Evolutionary conservation across 2,113 vertebrate species (phyloP).

Genomic region (Anolis sagrei): DNA sequence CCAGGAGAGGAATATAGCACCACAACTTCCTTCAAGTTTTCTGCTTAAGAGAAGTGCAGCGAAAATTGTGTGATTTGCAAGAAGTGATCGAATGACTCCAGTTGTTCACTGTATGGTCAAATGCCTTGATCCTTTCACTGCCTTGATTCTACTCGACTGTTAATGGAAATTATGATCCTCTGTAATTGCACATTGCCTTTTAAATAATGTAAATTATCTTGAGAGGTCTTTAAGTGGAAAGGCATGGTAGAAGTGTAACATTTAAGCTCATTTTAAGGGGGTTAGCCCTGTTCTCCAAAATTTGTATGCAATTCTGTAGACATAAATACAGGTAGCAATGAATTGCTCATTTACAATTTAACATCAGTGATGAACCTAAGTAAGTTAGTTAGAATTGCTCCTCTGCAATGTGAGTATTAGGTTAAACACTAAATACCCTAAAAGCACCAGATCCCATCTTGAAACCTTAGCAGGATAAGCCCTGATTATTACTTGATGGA

Average conservation of each 20-base stretch:
- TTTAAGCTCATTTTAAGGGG: background rate
- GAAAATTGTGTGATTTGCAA: background rate
- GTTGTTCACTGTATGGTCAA: background rate
- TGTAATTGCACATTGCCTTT: background rate
- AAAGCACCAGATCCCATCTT: no score
- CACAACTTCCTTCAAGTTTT: constrained; percentile 84
- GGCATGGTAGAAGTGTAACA: background rate
- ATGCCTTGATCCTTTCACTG: constrained; percentile 1
- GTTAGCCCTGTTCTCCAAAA: no score
- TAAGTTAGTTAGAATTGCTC: background rate
- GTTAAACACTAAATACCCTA: background rate
- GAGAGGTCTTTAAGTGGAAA: no score
- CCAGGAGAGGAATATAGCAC: constrained; percentile 86
- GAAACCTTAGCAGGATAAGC: no score
- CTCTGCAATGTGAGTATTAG: background rate
- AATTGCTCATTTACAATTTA: background rate
- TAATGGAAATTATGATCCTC: background rate
- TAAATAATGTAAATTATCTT: no score
- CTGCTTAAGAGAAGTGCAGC: constrained; percentile 40
- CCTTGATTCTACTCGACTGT: no score
- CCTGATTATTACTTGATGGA: no score
- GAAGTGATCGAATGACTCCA: accelerated
- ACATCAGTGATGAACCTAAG: background rate
- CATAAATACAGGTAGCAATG: background rate
- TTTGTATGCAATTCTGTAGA: no score